Evolutionary conservation across 2,888 invertebrate species (phyloP), one percentile per base, ranked within the genome.

Genomic region (Prenolepis imparis): DNA sequence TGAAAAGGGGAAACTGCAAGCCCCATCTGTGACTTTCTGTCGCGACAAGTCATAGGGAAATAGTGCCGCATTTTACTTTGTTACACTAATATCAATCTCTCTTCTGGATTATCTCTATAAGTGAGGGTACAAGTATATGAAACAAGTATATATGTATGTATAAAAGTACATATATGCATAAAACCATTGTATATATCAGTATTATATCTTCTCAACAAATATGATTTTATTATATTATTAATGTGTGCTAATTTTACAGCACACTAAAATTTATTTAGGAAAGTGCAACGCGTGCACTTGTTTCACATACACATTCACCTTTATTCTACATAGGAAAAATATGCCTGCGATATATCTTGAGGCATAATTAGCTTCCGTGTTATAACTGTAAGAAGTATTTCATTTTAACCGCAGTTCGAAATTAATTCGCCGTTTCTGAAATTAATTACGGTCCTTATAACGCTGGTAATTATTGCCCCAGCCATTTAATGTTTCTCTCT

Each of bases 391-490:
- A 78, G 78, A 78, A 80, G 78, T 80, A 72, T 80, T 80, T 80
- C 78, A 80, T 80, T 80, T 80, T 80, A 80, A 80, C 78, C 78
- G 78, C 78, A 61, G 44, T 80, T 80, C 72, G 78, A 80, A 80
- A 72, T 80, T 80, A 80, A 72, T 80, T 78, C 59, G 78, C 78
- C 57, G 32, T 70, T 70, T 44, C 24, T 32, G 72, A 32, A 80
- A 80, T 80, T 80, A 80, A 80, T 80, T 80, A 80, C 78, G 48
- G 70, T 18, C 55, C 72, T 80, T 80, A 72, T 72, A 80, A 80
- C 59, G 72, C 59, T 72, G 59, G 72, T 72, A 80, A 80, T 80
- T 80, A 80, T 72, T 80, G 36, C 68, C 44, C 44, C 36, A 61
- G 36, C 57, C 59, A 61, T 72, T 80, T 80, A 61, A 57, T 36